Evolutionary conservation across 2,797 vertebrate species (phyloP).

Genomic region (Lates japonicus): DNA sequence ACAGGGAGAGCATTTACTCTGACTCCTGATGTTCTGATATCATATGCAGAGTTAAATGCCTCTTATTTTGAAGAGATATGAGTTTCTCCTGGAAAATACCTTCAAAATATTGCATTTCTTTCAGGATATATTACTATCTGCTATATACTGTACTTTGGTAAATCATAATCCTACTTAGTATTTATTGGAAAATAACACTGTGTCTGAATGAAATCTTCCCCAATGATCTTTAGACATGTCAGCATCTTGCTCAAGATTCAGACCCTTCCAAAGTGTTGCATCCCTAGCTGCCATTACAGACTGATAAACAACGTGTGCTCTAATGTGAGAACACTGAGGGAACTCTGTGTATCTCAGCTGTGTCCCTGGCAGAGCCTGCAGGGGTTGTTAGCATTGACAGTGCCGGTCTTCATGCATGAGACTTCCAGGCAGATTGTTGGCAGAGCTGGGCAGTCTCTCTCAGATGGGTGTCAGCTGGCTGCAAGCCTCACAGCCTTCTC

Average conservation of each 20-base stretch:
- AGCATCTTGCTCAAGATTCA: slow-evolving; percentile 22
- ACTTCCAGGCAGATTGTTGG: slow-evolving; percentile 80
- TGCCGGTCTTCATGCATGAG: slow-evolving; percentile 73
- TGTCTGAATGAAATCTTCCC: slow-evolving; percentile 7
- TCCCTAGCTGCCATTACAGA: slow-evolving; percentile 50
- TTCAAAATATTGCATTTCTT: not conserved
- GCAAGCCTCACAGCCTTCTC: slow-evolving; percentile 50
- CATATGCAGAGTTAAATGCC: not conserved
- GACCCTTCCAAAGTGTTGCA: slow-evolving; percentile 20
- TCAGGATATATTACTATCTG: not conserved
- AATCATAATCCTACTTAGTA: not conserved
- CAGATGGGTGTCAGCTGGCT: slow-evolving; percentile 75
- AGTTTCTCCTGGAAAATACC: not conserved
- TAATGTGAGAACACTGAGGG: slow-evolving; percentile 62
- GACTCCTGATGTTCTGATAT: not conserved
- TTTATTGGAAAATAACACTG: slow-evolving; percentile 9
- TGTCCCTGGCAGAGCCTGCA: slow-evolving; percentile 78
- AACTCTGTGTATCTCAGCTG: slow-evolving; percentile 64
- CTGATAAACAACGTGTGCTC: slow-evolving; percentile 69
- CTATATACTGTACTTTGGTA: not conserved
- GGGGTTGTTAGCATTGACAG: slow-evolving; percentile 80
- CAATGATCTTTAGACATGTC: slow-evolving; percentile 15
- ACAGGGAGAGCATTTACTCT: not conserved
- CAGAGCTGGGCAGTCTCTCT: slow-evolving; percentile 68
- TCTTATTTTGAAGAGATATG: not conserved